Base-by-base conservation (phyloP, 2,888 invertebrate genomes). In the Phortica okadai region DNA sequence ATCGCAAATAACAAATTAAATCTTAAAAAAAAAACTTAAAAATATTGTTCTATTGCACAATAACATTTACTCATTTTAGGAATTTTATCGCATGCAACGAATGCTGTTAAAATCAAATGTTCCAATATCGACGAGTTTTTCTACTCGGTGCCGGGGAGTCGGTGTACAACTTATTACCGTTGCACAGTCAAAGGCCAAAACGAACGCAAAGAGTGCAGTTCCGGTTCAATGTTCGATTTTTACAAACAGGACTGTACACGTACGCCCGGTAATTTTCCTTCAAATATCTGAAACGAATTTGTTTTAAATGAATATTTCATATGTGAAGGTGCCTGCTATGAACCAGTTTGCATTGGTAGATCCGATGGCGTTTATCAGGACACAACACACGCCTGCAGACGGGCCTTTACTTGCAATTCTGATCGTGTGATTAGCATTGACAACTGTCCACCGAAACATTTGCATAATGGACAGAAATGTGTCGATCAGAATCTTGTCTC, bases 281-380 rank as follows among this genome's bases (percentile, higher is more conserved):
- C 21, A 21, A 21, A 21, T 21, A 21, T 21, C 21, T 21, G 21
- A 21, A 21, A 21, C 21, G 21, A 16, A 6, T 4, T 8, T 69
- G 50, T 70, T 10, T 59, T 41, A 6, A 42, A 14, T 50, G 16
- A 10, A 67, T 21, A 41, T 73, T 45, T 67, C 54, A 21, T 50
- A 56, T 59, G 44, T 78, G 25, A 66, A 88, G 93, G 93, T 72
- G 92, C 92, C 41, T 94, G 94, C 90, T 93, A 93, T 89, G 94
- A 94, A 82, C 93, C 93, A 14, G 91, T 93, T 59, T 94, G 94
- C 86, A 92, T 93, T 7, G 93, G 93, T 1, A 90, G 93, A 59
- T 91, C 92, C 1, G 93, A 94, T 88, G 94, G 94, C 0, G 89
- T 91, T 62, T 93, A 93, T 85, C 92, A 93, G 41, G 94, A 94